These are phyloP conservation scores for Dinocampus coccinellae DNA, from an alignment of 2,888 invertebrate genomes.

Conservation along the genomic window DNA sequence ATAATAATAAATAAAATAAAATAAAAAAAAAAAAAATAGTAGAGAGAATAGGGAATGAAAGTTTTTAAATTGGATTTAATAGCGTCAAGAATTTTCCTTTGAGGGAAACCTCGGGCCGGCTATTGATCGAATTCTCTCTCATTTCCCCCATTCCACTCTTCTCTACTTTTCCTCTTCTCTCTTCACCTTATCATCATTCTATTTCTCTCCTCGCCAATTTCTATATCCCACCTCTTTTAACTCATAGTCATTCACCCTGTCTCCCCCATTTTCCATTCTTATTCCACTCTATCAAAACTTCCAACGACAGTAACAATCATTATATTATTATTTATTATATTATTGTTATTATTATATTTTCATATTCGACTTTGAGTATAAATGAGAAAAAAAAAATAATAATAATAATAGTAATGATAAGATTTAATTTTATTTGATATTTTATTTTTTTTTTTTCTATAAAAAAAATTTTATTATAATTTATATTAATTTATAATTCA, in stretches of 20 bases:
- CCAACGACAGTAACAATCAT: not conserved
- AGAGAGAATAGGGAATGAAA: conserved; percentile 55
- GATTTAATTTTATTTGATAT: no score
- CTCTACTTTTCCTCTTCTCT: conserved; percentile 20
- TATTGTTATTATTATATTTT: not conserved
- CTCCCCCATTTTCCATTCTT: no score
- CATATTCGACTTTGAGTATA: not conserved
- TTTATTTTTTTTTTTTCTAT: no score
- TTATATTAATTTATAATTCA: no score
- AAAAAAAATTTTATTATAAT: no score
- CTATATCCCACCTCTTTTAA: no score
- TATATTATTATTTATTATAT: not conserved
- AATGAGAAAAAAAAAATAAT: no score
- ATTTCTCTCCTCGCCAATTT: no score
- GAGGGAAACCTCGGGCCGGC: conserved; percentile 56
- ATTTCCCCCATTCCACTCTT: conserved; percentile 34
- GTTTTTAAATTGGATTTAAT: conserved; percentile 68
- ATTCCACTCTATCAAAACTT: conserved; percentile 3
- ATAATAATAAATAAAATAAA: no score
- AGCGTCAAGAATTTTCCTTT: conserved; percentile 67
- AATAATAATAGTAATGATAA: no score
- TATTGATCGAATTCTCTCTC: conserved; percentile 59
- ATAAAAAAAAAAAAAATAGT: conserved; percentile 25
- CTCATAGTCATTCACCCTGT: no score
- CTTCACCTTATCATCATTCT: conserved; percentile 3